These are phyloP conservation scores for Oreochromis mossambicus DNA, from an alignment of 2,797 vertebrate species.

Conservation along the genomic window DNA sequence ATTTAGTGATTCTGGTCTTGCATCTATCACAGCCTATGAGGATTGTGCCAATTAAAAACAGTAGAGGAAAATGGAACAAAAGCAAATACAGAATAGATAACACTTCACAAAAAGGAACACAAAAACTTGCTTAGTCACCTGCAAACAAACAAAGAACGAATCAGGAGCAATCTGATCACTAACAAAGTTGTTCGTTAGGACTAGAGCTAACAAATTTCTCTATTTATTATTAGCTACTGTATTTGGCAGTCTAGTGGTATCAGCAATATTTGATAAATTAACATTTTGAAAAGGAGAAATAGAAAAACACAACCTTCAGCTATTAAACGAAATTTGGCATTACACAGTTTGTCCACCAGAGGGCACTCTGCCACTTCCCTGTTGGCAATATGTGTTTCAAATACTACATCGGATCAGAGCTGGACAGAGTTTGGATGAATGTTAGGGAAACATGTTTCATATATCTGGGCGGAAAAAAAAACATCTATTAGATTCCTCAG, in stretches of 20 bases:
- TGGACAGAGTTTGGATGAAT: background rate
- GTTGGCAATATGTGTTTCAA: background rate
- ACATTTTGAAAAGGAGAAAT: background rate
- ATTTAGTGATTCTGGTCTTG: background rate
- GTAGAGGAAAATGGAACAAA: background rate
- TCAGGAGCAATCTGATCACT: background rate
- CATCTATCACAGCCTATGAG: background rate
- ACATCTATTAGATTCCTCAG: background rate
- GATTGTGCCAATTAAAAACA: background rate
- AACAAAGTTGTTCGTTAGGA: background rate
- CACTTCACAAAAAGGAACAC: background rate
- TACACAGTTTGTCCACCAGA: background rate
- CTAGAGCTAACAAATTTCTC: fast-evolving
- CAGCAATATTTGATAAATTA: background rate
- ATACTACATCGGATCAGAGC: background rate
- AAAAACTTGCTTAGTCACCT: background rate
- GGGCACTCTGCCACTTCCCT: background rate
- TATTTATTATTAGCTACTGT: background rate
- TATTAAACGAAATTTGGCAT: background rate
- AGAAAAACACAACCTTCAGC: background rate
- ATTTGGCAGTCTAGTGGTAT: background rate
- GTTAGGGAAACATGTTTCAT: background rate
- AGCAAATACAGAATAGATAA: background rate
- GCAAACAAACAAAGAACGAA: background rate
- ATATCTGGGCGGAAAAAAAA: fast-evolving